phyloP scores from a whole-genome alignment of 2,113 vertebrate genomes.

The Pangasianodon hypophthalmus region DNA sequence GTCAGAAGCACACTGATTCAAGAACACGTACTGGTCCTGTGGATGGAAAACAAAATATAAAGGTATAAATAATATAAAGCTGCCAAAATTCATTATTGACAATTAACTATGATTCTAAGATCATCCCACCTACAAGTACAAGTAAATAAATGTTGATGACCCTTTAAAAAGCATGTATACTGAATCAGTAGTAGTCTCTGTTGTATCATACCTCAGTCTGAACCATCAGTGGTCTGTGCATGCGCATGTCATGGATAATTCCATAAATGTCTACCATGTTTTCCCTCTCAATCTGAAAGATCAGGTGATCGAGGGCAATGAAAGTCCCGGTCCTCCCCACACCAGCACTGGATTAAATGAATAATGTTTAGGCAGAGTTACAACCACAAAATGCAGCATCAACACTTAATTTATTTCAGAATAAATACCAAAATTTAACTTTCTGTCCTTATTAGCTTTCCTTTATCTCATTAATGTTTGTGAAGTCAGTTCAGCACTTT shows the following conservation, averaged over 20 bases:
- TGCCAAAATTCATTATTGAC: background rate
- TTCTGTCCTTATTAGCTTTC: background rate
- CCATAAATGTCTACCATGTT: constrained; percentile 85
- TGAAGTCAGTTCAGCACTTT: background rate
- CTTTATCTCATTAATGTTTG: background rate
- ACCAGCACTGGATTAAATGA: constrained; percentile 79
- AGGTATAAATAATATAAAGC: background rate
- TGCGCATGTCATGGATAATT: constrained; percentile 85
- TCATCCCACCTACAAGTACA: background rate
- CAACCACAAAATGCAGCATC: background rate
- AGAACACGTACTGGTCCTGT: constrained; percentile 93
- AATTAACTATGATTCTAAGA: background rate
- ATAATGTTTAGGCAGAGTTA: background rate
- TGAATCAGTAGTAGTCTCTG: background rate
- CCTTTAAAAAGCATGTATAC: background rate
- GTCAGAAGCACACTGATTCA: constrained; percentile 92
- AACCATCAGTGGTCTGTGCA: constrained; percentile 94
- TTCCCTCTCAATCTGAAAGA: constrained; percentile 93
- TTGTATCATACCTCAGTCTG: constrained; percentile 88
- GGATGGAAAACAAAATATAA: constrained; percentile 37
- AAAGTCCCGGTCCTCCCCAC: constrained; percentile 95
- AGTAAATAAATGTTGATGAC: background rate
- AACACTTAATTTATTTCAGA: background rate
- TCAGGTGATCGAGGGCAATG: constrained; percentile 88
- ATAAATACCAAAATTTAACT: background rate